Evolutionary conservation across 2,797 vertebrate species (phyloP).

Genomic region (Myripristis jacobus): DNA sequence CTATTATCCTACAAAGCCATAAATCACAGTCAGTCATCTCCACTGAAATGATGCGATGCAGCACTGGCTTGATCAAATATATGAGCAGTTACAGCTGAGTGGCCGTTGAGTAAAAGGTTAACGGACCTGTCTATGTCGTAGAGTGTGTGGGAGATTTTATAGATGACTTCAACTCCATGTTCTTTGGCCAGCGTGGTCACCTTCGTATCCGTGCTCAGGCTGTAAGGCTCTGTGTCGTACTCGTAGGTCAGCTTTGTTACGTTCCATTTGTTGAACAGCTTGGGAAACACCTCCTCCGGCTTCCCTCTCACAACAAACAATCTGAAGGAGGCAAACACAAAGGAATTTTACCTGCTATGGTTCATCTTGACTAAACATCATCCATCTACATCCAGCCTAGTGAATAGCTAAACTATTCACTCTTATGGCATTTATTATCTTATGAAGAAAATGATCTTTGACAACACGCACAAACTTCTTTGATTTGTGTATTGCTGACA

Average conservation of each 20-base stretch:
- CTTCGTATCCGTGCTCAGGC: conserved; percentile 64
- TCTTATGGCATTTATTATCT: too few relatives aligned
- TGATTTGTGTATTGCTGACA: too few relatives aligned
- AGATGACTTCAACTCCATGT: conserved; percentile 72
- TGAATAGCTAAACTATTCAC: too few relatives aligned
- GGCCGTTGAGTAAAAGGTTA: too few relatives aligned
- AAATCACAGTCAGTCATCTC: not conserved
- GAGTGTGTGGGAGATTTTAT: conserved; percentile 82
- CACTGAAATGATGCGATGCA: not conserved
- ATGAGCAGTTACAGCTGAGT: not conserved
- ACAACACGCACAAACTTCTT: too few relatives aligned
- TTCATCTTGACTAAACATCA: too few relatives aligned
- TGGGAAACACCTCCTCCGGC: conserved; percentile 79
- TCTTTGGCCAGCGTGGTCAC: conserved; percentile 71
- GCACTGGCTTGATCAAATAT: not conserved
- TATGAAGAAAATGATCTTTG: too few relatives aligned
- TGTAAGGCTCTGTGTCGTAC: conserved; percentile 81
- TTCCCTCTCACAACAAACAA: conserved; percentile 80
- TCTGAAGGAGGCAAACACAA: conserved; percentile 56
- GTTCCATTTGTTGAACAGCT: conserved; percentile 77
- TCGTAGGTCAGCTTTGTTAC: conserved; percentile 79
- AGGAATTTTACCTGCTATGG: not conserved
- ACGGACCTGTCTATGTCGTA: conserved; percentile 80
- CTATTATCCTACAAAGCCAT: conserved; percentile 75
- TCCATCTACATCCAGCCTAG: too few relatives aligned